These are phyloP conservation scores for Drosophila funebris DNA, from an alignment of 1,140 invertebrate species.

Conservation along the genomic window DNA sequence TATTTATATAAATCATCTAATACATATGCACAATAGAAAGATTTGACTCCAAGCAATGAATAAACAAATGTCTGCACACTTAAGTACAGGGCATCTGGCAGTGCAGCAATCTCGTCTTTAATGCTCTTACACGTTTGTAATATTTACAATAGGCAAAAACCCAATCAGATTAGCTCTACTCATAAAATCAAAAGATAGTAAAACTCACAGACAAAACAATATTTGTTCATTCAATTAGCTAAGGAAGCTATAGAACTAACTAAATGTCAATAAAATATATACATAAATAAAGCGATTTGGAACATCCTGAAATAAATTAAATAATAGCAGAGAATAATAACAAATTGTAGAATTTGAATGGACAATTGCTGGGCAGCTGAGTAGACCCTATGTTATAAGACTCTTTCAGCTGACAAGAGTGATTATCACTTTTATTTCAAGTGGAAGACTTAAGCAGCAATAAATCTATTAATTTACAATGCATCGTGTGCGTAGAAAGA, in stretches of 20 bases:
- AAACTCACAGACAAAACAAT: neutral
- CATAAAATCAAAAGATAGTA: conserved; percentile 13
- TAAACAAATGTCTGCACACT: neutral
- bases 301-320: conserved; percentile 4
- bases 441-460: neutral
- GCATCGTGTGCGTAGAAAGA: neutral
- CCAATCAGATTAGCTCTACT: conserved; percentile 13
- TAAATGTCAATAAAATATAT: neutral
- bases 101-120: neutral
- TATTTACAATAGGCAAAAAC: conserved; percentile 55
- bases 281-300: neutral
- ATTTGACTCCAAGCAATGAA: too few relatives aligned
- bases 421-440: conserved; percentile 1
- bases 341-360: neutral
- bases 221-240: neutral
- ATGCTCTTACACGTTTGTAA: conserved; percentile 8
- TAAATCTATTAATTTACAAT: conserved; percentile 14
- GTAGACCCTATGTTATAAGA: neutral
- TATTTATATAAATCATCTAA: too few relatives aligned
- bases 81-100: neutral
- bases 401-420: neutral
- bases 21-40: too few relatives aligned
- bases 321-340: too few relatives aligned
- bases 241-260: too few relatives aligned
- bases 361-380: neutral